Conservation (phyloP, 2,888 invertebrate genomes). For the Cosmia pyralina region DNA sequence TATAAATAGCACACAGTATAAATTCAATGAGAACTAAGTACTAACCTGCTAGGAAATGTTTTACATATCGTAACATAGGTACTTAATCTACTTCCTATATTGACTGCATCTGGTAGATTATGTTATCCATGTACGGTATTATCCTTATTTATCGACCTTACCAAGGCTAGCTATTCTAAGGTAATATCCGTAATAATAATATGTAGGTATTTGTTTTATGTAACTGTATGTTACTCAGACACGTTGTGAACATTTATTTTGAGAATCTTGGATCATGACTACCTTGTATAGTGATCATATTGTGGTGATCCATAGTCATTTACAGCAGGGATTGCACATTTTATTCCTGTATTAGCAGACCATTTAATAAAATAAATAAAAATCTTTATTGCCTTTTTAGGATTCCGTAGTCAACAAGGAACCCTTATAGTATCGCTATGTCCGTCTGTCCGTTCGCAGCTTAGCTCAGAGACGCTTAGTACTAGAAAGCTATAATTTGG, state of each 20-base stretch:
- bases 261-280: not conserved
- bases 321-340: not conserved
- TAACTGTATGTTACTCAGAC: not conserved
- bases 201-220: not conserved
- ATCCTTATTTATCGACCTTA: constrained; percentile 11
- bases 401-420: too few species aligned
- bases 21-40: constrained; percentile 38
- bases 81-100: constrained; percentile 36
- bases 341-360: not conserved
- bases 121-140: constrained; percentile 18
- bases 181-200: constrained; percentile 14
- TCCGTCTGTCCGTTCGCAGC: too few species aligned
- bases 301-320: not conserved
- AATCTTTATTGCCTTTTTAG: not conserved
- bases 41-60: constrained; percentile 26
- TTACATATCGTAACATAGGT: constrained; percentile 29
- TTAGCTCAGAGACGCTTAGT: too few species aligned
- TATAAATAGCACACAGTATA: not conserved
- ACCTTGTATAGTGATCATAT: not conserved
- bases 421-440: too few species aligned
- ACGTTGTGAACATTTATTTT: not conserved
- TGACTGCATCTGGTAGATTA: constrained; percentile 9
- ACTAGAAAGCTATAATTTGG: too few species aligned
- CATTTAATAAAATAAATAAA: not conserved
- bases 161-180: constrained; percentile 30